Conservation (phyloP, 2,888 invertebrate species). For the Dorcus hopei region DNA sequence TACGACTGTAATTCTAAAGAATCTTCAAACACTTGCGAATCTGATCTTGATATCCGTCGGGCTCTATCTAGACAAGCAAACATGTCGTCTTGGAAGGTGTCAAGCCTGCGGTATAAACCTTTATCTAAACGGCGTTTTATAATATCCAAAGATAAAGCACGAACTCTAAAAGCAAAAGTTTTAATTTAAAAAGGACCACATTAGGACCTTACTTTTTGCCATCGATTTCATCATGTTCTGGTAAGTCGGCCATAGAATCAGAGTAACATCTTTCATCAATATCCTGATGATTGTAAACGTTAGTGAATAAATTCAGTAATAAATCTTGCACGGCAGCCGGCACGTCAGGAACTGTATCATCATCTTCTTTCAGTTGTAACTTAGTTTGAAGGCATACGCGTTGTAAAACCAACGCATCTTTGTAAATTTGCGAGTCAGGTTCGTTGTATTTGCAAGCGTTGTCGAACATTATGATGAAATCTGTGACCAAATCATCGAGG, state of each 20-base stretch:
- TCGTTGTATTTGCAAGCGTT: slow-evolving; percentile 98
- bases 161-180: slow-evolving; percentile 54
- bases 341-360: slow-evolving; percentile 87
- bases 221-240: slow-evolving; percentile 79
- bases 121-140: slow-evolving; percentile 90
- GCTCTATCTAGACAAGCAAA: slow-evolving; percentile 91
- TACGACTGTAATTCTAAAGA: slow-evolving; percentile 88
- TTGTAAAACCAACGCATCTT: slow-evolving; percentile 92
- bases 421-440: slow-evolving; percentile 95
- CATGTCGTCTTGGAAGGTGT: slow-evolving; percentile 95
- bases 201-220: slow-evolving; percentile 57
- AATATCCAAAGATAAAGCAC: slow-evolving; percentile 86
- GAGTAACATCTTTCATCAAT: slow-evolving; percentile 95
- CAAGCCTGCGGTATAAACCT: slow-evolving; percentile 88
- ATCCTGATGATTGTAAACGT: slow-evolving; percentile 94
- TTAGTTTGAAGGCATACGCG: slow-evolving; percentile 90
- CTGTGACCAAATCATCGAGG: slow-evolving; percentile 83
- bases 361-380: slow-evolving; percentile 74
- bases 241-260: slow-evolving; percentile 91
- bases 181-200: background rate
- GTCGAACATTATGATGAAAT: slow-evolving; percentile 90
- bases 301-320: slow-evolving; percentile 85
- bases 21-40: slow-evolving; percentile 95
- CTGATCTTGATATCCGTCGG: slow-evolving; percentile 80
- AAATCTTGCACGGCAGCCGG: slow-evolving; percentile 87